Base-by-base conservation (phyloP, 2,797 vertebrate species). In the Falco cherrug region DNA sequence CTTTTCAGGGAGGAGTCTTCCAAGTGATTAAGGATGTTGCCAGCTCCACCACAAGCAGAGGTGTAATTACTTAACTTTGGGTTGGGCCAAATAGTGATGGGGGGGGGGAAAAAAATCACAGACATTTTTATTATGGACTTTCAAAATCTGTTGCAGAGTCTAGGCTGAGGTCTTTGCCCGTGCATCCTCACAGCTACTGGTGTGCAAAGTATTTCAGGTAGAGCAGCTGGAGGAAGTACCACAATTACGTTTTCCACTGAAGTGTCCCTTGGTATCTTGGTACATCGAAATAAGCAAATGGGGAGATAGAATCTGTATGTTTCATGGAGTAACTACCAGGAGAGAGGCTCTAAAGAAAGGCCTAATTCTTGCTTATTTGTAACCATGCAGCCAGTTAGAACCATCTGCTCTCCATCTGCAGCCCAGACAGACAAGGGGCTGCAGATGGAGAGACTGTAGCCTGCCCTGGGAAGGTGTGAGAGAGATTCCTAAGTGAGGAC, bases 381-480 rank as follows among this genome's bases (percentile, higher is more conserved):
- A 95, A 56, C 78, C 14, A 7, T 9, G 45, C 87, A 94, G 92
- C 39, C 93, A 93, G 35, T 94, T 94, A 89, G 78, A 94, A 70
- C 93, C 95, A 92, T 95, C 90, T 96, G 95, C 92, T 87, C 86
- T 87, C 86, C 0, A 56, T 89, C 90, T 96, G 95, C 87, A 70
- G 87, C 75, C 74, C 88, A 92, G 86, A 67, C 86, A 90, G 92
- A 25, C 24, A 2, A 43, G 89, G 68, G 75, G n/a, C 81, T 91
- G 89, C 95, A 97, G 94, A 95, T 95, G 93, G 96, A 94, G 93
- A 93, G 95, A 78, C 87, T 92, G 89, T 14, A 93, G 92, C 84
- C 92, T 95, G 89, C 87, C 87, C 81, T 92, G 84, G 84, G 64
- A 84, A 94, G 92, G 89, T 92, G 92, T 87, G 71, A 93, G 78